Conservation (phyloP, 64 coral and sea anemone genomes). For the Acropora tenuis region DNA sequence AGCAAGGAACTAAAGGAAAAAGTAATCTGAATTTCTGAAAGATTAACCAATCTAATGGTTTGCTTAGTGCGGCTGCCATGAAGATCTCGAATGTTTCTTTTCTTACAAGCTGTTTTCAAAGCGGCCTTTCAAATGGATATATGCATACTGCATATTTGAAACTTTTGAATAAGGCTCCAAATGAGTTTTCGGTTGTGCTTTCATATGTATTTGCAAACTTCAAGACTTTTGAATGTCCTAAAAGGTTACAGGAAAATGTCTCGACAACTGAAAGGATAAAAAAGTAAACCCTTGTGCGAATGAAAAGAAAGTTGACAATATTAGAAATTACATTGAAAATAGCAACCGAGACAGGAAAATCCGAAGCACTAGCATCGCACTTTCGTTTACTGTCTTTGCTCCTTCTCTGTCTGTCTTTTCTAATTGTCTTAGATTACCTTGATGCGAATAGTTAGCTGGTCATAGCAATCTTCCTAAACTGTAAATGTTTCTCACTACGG, state of each 20-base stretch:
- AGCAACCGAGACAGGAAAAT: not conserved
- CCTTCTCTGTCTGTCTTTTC: too few species aligned
- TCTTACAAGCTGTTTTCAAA: not conserved
- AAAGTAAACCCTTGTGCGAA: not conserved
- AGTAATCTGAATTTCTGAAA: too few species aligned
- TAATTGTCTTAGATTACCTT: too few species aligned
- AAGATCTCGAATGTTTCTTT: too few species aligned
- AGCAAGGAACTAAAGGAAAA: too few species aligned
- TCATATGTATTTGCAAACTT: not conserved
- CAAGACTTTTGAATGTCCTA: not conserved
- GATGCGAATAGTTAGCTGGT: too few species aligned
- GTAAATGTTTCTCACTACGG: not conserved
- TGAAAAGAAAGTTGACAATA: not conserved
- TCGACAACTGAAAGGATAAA: not conserved
- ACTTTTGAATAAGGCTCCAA: not conserved
- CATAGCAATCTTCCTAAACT: not conserved
- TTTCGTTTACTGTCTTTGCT: too few species aligned
- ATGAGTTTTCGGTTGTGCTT: not conserved
- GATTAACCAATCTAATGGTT: too few species aligned
- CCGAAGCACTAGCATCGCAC: too few species aligned
- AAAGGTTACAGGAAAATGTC: slow-evolving; percentile 29
- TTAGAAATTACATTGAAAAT: not conserved
- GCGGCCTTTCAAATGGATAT: not conserved
- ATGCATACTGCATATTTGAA: not conserved
- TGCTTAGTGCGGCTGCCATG: too few species aligned